phyloP scores from a whole-genome alignment of 2,113 vertebrate species.

The Sylvietta virens region DNA sequence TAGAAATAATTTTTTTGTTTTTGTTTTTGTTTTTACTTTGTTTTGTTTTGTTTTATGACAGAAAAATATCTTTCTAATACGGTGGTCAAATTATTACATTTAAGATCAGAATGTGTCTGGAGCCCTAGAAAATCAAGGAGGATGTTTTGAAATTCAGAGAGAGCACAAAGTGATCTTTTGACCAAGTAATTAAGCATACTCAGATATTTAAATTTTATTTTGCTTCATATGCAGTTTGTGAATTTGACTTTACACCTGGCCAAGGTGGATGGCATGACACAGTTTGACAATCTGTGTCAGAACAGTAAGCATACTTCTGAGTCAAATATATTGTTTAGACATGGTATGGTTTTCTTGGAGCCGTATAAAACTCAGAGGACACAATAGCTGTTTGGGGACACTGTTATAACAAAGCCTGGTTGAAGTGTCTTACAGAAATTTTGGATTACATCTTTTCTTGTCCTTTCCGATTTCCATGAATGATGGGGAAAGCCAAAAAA shows the following conservation, averaged over 20 bases:
- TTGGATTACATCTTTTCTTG: not conserved
- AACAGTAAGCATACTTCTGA: not conserved
- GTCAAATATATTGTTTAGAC: not conserved
- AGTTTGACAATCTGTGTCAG: not conserved
- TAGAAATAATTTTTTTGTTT: not conserved
- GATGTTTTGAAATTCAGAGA: not conserved
- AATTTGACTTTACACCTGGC: not conserved
- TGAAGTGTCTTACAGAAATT: not conserved
- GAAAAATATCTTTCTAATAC: not conserved
- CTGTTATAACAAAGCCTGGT: not conserved
- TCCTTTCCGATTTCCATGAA: not conserved
- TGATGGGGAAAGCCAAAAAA: not conserved
- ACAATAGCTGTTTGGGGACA: not conserved
- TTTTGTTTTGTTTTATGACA: not conserved
- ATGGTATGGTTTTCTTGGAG: not conserved
- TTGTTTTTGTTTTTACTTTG: not conserved
- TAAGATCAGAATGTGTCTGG: not conserved
- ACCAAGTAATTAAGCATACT: not conserved
- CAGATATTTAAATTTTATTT: not conserved
- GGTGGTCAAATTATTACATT: not conserved
- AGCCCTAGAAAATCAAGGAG: not conserved
- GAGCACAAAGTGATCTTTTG: not conserved
- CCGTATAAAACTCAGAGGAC: not conserved
- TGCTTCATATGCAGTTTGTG: not conserved
- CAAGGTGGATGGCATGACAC: not conserved